A percentile compares a stretch with the other conserved stretches of the same genome.
Conservation (phyloP, 64 coral and sea anemone genomes). For the Actinia equina region DNA sequence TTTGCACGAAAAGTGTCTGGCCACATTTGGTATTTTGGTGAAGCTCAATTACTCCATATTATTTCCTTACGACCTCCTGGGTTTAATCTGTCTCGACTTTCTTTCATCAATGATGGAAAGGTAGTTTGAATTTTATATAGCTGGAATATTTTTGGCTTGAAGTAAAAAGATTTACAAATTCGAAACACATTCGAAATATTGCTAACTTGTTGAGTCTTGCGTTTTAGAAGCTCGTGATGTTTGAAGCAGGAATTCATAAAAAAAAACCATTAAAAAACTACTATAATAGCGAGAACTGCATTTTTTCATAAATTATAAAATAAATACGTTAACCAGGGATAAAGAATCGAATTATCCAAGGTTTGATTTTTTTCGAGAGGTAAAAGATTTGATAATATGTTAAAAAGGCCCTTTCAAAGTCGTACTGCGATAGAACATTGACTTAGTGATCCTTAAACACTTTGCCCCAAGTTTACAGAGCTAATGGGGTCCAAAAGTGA, state of each 20-base stretch:
- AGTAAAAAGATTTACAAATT: too few species aligned
- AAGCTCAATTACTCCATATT: not conserved
- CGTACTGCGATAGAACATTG: not conserved
- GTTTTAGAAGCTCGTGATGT: too few species aligned
- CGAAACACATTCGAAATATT: too few species aligned
- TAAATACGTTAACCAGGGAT: too few species aligned
- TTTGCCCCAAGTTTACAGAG: conserved; percentile 8
- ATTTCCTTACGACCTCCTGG: not conserved
- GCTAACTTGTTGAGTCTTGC: not conserved
- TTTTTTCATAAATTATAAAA: too few species aligned
- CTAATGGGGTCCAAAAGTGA: not conserved
- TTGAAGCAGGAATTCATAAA: not conserved
- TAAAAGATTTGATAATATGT: not conserved
- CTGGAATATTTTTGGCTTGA: not conserved
- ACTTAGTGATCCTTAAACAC: not conserved
- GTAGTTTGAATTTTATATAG: not conserved
- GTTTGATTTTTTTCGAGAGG: not conserved
- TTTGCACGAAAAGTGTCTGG: not conserved
- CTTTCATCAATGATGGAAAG: too few species aligned
- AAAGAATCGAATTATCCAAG: not conserved
- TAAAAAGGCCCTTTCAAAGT: not conserved
- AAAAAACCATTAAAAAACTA: not conserved
- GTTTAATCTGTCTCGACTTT: not conserved
- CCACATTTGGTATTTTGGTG: not conserved
- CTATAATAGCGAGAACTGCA: not conserved